Evolutionary conservation across 2,888 invertebrate genomes (phyloP), one percentile per base, ranked within the genome.

Genomic region (Euplexia lucipara): DNA sequence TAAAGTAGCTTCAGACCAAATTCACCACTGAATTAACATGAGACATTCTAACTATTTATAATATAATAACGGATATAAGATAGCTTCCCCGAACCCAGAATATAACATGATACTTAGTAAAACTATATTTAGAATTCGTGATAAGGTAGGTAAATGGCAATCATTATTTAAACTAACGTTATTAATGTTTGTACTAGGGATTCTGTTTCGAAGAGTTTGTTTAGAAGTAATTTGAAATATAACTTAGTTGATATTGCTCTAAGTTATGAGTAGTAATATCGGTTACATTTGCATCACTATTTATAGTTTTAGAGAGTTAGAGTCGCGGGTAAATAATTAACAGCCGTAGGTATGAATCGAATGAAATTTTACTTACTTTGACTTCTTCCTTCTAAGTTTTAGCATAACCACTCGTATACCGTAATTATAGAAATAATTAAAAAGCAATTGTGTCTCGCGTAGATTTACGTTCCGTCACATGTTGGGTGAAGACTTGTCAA

Each of bases 131-230:
- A 56, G n/a, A 32, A 18, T 2, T 6, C 12, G n/a, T 56, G 18
- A 37, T 66, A 68, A 32, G 8, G n/a, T 69, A 32, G 9, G 16
- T 49, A 53, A 53, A 67, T 18, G 18, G 10, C 22, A 30, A 44
- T 42, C 22, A 57, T 37, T 68, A 69, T 68, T 68, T 42, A 26
- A 42, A 57, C n/a, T 22, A 57, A 44, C 16, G 18, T 68, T 56
- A 69, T 48, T 37, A 48, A 69, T 58, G 37, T 66, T 64, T 44
- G 22, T 44, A 8, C 30, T 32, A 37, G 59, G 69, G 22, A 35
- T 49, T 44, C 16, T 32, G 32, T 44, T 49, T 34, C 18, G 10
- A 14, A 18, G 22, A 16, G 26, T 20, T 53, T 30, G 44, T 59
- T 35, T 47, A 22, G 37, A 30, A 51, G 60, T 12, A 41, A 51